Evolutionary conservation across 2,113 vertebrate genomes (phyloP).

Genomic region (Nothocercus nigrocapillus): DNA sequence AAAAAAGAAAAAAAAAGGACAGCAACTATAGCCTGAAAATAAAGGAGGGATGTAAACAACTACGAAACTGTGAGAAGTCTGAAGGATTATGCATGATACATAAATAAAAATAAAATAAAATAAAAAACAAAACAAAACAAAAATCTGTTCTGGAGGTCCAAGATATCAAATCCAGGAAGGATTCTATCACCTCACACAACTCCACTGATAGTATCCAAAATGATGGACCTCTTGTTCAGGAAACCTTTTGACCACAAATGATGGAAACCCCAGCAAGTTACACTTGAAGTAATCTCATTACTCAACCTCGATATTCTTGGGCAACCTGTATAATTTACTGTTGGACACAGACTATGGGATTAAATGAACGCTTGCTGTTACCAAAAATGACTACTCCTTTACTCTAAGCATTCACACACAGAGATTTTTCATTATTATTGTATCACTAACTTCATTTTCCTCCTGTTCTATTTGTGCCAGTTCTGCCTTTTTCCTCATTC

Average conservation of each 20-base stretch:
- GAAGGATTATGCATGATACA: too few species aligned
- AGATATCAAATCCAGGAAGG: too few species aligned
- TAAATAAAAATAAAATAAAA: too few species aligned
- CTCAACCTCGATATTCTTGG: neutral
- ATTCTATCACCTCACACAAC: too few species aligned
- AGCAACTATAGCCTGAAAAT: too few species aligned
- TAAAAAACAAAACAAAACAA: too few species aligned
- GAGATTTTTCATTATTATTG: neutral
- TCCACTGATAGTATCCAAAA: neutral
- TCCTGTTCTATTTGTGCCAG: neutral
- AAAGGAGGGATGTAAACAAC: too few species aligned
- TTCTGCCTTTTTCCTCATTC: neutral
- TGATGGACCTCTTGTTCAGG: neutral
- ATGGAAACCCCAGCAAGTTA: neutral
- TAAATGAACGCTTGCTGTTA: neutral
- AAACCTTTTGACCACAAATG: neutral
- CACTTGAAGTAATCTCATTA: neutral
- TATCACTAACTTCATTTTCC: neutral
- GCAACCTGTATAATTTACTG: neutral
- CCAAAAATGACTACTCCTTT: neutral
- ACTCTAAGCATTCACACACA: neutral
- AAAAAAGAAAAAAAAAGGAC: too few species aligned
- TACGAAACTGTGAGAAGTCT: too few species aligned
- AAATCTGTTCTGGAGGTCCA: too few species aligned
- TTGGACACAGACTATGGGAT: neutral